Percentiles rank a stretch among this genome's conserved stretches.
phyloP scores from a whole-genome alignment of 2,113 vertebrate species.

The Prolemur simus region DNA sequence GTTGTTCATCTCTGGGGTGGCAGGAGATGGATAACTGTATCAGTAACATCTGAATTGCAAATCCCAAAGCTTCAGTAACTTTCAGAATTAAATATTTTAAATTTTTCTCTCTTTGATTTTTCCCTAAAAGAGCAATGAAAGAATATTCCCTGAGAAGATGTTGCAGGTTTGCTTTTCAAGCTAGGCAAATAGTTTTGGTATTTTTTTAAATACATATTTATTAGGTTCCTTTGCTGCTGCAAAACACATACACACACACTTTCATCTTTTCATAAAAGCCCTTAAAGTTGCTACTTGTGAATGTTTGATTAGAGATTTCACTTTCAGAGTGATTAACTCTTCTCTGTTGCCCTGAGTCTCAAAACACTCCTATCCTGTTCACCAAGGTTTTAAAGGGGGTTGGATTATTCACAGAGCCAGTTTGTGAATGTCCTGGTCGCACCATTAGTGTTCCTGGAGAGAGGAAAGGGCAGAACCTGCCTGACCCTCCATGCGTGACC shows the following conservation, averaged over 20 bases:
- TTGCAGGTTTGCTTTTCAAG: background rate
- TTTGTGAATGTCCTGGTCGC: background rate
- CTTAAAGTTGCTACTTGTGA: background rate
- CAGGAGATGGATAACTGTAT: background rate
- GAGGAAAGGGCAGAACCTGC: background rate
- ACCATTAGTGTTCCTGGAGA: background rate
- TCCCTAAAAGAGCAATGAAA: background rate
- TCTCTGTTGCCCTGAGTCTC: background rate
- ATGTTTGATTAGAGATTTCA: background rate
- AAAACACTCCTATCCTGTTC: background rate
- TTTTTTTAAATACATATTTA: background rate
- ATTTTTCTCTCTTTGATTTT: background rate
- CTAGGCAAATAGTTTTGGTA: background rate
- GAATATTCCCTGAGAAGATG: background rate
- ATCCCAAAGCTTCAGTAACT: background rate
- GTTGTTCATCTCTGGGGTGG: background rate
- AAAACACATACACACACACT: background rate
- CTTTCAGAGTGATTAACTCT: background rate
- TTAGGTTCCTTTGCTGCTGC: background rate
- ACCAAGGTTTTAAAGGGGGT: background rate
- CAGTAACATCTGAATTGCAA: background rate
- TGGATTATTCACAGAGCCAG: conserved; percentile 16
- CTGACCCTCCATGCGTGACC: accelerated
- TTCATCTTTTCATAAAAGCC: background rate
- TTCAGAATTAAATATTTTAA: background rate